Percentiles rank a stretch among this genome's conserved stretches.
Evolutionary conservation across 2,888 invertebrate genomes (phyloP).

Genomic region (Cloeon dipterum): DNA sequence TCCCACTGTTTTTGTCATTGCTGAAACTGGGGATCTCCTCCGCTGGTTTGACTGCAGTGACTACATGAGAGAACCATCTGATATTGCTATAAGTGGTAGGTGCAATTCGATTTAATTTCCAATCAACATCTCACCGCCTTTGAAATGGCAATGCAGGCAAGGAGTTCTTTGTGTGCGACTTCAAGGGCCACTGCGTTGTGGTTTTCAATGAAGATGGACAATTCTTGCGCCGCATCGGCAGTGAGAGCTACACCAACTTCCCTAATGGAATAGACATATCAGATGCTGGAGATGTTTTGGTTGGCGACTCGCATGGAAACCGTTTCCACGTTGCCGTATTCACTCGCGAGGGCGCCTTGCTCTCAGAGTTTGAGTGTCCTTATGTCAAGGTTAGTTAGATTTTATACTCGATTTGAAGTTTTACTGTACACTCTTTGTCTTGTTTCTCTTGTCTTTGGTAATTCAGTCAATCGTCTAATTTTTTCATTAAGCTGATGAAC

Average conservation of each 20-base stretch:
- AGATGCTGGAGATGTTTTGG: conserved; percentile 86
- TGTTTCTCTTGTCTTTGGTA: background rate
- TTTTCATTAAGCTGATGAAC: too few species aligned
- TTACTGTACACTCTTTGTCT: background rate
- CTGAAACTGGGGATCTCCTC: conserved; percentile 75
- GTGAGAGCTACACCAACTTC: conserved; percentile 87
- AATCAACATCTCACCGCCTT: background rate
- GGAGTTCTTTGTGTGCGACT: conserved; percentile 91
- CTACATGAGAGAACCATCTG: conserved; percentile 93
- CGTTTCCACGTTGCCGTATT: conserved; percentile 94
- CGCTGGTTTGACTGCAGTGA: conserved; percentile 97
- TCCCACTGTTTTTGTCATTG: conserved; percentile 77
- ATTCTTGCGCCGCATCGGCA: conserved; percentile 81
- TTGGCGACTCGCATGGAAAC: conserved; percentile 94
- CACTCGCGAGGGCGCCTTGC: conserved; percentile 62
- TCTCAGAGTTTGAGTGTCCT: conserved; percentile 90
- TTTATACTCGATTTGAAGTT: background rate
- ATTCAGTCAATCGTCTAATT: too few species aligned
- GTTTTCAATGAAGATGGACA: conserved; percentile 84
- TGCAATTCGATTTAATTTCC: conserved; percentile 6
- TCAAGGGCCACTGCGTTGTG: conserved; percentile 93
- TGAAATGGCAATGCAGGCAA: conserved; percentile 38
- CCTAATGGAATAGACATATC: conserved; percentile 97
- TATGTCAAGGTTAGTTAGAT: conserved; percentile 63
- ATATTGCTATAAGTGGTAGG: conserved; percentile 81